Evolutionary conservation across 2,797 vertebrate species (phyloP), one percentile per base, ranked within the genome.

Genomic region (Melanotaenia parkinsoni): DNA sequence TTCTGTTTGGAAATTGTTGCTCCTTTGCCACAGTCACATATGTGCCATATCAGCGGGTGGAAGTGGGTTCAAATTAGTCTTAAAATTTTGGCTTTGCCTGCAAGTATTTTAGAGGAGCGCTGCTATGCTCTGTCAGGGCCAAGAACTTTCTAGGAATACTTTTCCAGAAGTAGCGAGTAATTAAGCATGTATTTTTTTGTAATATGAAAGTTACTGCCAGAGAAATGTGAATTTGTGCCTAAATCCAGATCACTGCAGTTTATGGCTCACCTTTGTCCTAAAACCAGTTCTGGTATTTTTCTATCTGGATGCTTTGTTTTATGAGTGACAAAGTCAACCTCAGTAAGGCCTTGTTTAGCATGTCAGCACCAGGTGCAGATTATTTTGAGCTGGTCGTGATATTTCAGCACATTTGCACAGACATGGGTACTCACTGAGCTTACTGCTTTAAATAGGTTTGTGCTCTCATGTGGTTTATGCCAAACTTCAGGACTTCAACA

Each of bases 311-410:
- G 35, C 82, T 90, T 93, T 92, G 90, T 93, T 91, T 91, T 86
- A 85, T 86, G 84, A 90, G 85, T 65, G 83, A 90, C 89, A 83
- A 90, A 86, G 89, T 91, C 80, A 83, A 79, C 84, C 84, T 86
- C 69, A 76, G 82, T 77, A 26, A 77, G 84, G 65, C 88, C 88
- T 84, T 82, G 86, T 91, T 86, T 35, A 86, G 85, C 86, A 65
- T 85, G 79, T 89, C 85, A 43, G 88, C 91, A 91, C 93, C 93
- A 94, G 93, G 94, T 94, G 94, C 93, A 92, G 93, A 84, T 91
- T 94, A 94, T 94, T 93, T 93, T 90, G 83, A 91, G 91, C 81
- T 72, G 83, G 81, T 93, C 74, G 0, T 87, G 91, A 92, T 94
- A 94, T 93, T 95, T 93, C 88, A 91, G 92, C 91, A 88, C 86